Evolutionary conservation across 2,888 invertebrate species (phyloP), one percentile per base, ranked within the genome.

Genomic region (Oscheius sp.): DNA sequence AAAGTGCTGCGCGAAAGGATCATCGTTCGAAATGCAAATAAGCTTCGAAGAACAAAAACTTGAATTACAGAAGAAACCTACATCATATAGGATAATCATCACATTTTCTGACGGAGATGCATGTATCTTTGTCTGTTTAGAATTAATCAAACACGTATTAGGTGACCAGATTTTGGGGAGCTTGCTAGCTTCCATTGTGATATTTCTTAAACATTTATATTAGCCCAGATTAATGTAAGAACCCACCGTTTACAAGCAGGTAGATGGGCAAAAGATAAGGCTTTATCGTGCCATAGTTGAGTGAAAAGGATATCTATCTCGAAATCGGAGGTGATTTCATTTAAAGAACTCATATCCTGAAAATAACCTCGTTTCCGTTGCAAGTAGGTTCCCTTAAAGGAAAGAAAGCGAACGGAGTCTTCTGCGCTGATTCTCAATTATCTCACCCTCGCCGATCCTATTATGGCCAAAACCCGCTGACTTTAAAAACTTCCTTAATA

Each of bases 291-390:
- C 86, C 86, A 86, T 17, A 82, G 71, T 68, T 80, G 84, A 51
- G 83, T 82, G 80, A 85, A 86, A 36, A 86, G 73, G 49, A 86
- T 81, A 68, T 86, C 86, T 36, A 86, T 85, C 67, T 85, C 82
- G 69, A 86, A 86, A 72, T 86, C 86, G 36, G 82, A 79, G 28
- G 86, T 82, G 61, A 86, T 84, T 68, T 86, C 86, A 72, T 86
- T 86, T 67, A 86, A 69, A 24, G 80, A 80, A 36, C 81, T 77
- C 75, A 85, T 83, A 59, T 86, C 84, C 82, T 86, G 72, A 36
- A 76, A 70, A 32, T 17, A 17, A n/a, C n/a, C n/a, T 33, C 22
- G 26, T 28, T 51, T 20, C n/a, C 30, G 5, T 50, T 50, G 50
- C 50, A 26, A 2, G 5, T 14, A 20, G 4, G n/a, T 26, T 59